Base-by-base conservation (phyloP, 2,888 invertebrate species). In the Drosophila mimetica region DNA sequence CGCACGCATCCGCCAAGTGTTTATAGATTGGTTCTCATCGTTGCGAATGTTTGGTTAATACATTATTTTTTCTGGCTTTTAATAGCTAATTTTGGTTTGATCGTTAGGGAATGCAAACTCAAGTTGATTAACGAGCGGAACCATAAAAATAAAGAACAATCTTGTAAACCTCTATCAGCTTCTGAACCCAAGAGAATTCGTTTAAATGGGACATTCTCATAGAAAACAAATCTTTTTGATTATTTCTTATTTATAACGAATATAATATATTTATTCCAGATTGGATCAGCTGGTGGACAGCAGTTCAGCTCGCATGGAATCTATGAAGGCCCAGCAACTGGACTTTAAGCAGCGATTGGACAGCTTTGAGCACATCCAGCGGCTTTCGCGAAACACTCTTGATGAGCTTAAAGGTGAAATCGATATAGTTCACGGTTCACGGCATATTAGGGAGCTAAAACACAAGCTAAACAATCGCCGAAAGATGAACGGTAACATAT, bases 351-450 rank as follows among this genome's bases (percentile, higher is more conserved):
- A 90, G 22, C 88, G 92, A 34, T 67, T 92, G 37, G 92, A 92
- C 51, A 88, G 90, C 25, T 75, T 93, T 8, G 93, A 93, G 75
- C 91, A 90, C 77, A 89, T 92, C 52, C 90, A 90, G 42, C 89
- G 89, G 1, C 86, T 92, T 52, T 86, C 90, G 1, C 90, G 92
- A 2, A 80, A 80, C 14, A 85, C 89, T 8, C 67, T 93, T 48
- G 92, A 92, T 36, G 89, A 89, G 52, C 69, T 93, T 55, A 90
- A 91, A 89, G 89, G 88, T 75, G 92, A 93, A 77, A 79, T 89
- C 41, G 90, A 90, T 22, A 20, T 46, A 2, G 28, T 55, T 16
- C 34, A 76, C 16, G 83, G 82, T 14, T 13, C 80, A 6, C 76
- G 84, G 8, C 14, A 16, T 22, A 58, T 47, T 41, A 69, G 74